Evolutionary conservation across 1,140 invertebrate genomes (phyloP), one percentile per base, ranked within the genome.

Genomic region (Megathymus violae): DNA sequence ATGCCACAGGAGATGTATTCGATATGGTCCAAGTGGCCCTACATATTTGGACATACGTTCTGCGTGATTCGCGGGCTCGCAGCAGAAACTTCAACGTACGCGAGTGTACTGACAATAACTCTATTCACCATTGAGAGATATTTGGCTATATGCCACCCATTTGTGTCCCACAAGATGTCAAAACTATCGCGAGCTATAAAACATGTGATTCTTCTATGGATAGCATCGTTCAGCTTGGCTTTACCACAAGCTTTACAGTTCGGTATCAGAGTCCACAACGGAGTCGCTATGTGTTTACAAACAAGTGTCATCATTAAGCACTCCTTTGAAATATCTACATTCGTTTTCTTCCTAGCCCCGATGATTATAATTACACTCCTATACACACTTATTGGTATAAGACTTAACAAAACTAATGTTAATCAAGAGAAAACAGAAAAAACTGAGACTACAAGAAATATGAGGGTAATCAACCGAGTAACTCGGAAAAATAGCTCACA

Each of bases 11-110:
- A 98, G 82, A 95, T 98, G 66, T 97, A 96, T 79, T 94, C 93
- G 40, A 96, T 98, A 34, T 98, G 97, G 96, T 95, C 94, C 1
- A 94, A 95, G 48, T 96, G 96, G 90, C 97, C 97, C 0, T 98
- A 98, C 88, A 91, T 95, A 6, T 98, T 98, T 74, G 97, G 97
- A 0, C 94, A 96, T 64, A 92, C 92, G 0, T 97, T 98, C 85
- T 99, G 97, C 85, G 92, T 97, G 4, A 88, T 97, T 16, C 94
- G 97, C 60, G 96, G 96, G 0, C 92, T 98, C 36, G 93, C 97
- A 0, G 95, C 96, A 0, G 98, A 99, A 84, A 97, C 96, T 3
- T 98, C 97, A 0, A 96, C 97, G 1, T 98, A 98, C 85, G 97
- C 98, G 0, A 98, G 98, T 0, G 96, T 99, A 0, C 92, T 99